Conservation (phyloP, 2,888 invertebrate genomes). For the Mimachlamys varia region DNA sequence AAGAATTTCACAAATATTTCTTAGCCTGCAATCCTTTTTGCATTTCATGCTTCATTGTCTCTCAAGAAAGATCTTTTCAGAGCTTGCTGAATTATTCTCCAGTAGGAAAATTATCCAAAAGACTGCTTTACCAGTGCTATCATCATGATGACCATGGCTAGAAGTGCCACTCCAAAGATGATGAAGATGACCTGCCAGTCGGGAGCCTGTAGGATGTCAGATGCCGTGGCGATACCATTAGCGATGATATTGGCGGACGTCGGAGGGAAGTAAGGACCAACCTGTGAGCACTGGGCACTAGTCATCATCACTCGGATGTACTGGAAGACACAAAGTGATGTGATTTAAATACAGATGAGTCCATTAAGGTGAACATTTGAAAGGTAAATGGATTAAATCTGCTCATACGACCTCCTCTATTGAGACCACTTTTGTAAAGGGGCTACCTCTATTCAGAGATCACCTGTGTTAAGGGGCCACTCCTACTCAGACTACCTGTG, state of each 20-base stretch:
- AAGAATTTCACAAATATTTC: too few relatives aligned
- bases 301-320: slow-evolving; percentile 77
- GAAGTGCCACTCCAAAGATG: slow-evolving; percentile 72
- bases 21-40: too few relatives aligned
- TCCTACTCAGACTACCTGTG: too few relatives aligned
- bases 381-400: background rate
- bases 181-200: slow-evolving; percentile 79
- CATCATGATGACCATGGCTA: slow-evolving; percentile 75
- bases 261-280: slow-evolving; percentile 79
- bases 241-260: slow-evolving; percentile 74
- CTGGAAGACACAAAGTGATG: slow-evolving; percentile 60
- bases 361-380: background rate
- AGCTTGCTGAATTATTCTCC: too few relatives aligned
- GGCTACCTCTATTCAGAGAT: too few relatives aligned
- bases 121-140: slow-evolving; percentile 76
- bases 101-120: background rate
- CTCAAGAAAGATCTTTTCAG: too few relatives aligned
- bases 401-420: too few relatives aligned
- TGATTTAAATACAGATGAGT: too few relatives aligned
- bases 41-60: too few relatives aligned
- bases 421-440: too few relatives aligned
- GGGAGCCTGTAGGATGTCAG: slow-evolving; percentile 78
- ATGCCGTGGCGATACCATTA: slow-evolving; percentile 73
- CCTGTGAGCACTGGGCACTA: slow-evolving; percentile 74
- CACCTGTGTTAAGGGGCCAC: too few relatives aligned